Evolutionary conservation across 2,888 invertebrate species (phyloP).

Genomic region (Conus canariensis): DNA sequence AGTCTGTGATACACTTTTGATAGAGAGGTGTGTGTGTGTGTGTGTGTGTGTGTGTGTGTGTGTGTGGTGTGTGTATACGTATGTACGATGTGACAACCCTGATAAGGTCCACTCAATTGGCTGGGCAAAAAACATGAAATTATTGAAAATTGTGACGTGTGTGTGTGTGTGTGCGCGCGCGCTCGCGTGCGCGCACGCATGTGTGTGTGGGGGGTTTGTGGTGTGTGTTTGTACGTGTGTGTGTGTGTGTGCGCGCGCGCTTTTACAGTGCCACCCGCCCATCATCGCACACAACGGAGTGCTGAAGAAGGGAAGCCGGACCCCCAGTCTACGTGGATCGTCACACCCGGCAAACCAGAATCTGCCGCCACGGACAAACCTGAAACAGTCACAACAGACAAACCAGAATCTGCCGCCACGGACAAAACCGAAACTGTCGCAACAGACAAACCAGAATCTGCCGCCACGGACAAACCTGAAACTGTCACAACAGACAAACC

Average conservation of each 20-base stretch:
- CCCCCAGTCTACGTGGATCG: background rate
- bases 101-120: too few species aligned
- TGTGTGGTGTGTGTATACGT: too few species aligned
- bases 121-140: too few species aligned
- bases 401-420: background rate
- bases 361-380: background rate
- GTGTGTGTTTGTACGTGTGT: conserved; percentile 14
- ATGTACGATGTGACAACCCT: too few species aligned
- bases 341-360: background rate
- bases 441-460: too few species aligned
- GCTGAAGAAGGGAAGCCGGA: background rate
- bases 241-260: background rate
- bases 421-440: background rate
- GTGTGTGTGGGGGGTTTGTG: background rate
- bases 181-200: background rate
- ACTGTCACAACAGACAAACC: too few species aligned
- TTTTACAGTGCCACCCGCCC: conserved; percentile 11
- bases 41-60: too few species aligned
- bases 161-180: background rate
- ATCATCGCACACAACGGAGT: background rate
- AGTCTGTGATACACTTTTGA: too few species aligned
- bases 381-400: background rate
- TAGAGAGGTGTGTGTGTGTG: too few species aligned
- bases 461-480: background rate
- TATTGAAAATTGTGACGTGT: background rate